Conservation (phyloP, 1,140 invertebrate genomes). For the Leptopilina boulardi region DNA sequence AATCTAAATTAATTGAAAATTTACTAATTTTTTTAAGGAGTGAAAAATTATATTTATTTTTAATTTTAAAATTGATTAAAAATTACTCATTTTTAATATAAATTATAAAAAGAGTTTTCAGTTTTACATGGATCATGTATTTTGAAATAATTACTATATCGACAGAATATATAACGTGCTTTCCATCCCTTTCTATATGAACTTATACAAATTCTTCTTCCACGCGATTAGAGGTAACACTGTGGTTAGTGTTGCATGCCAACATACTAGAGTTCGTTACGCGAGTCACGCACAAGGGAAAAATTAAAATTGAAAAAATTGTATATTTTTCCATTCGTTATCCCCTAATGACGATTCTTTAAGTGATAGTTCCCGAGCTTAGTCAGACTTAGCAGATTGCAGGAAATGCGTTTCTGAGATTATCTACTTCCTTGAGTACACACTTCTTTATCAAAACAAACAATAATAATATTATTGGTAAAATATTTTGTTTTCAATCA, state of each 20-base stretch:
- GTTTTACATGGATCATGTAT: no score
- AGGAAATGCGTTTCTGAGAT: conserved; percentile 8
- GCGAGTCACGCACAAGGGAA: background rate
- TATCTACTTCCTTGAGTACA: background rate
- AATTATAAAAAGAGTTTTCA: no score
- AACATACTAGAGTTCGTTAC: conserved; percentile 12
- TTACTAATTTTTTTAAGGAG: no score
- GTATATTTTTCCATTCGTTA: conserved; percentile 1
- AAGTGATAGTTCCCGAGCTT: conserved; percentile 22
- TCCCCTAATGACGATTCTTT: background rate
- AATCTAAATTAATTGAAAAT: no score
- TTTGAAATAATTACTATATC: background rate
- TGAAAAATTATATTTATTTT: no score
- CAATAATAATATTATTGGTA: background rate
- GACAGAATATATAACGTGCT: background rate
- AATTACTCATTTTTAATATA: no score
- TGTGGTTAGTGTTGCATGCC: background rate
- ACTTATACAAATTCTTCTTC: background rate
- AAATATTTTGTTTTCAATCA: background rate
- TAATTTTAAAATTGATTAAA: no score
- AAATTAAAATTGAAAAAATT: conserved; percentile 7
- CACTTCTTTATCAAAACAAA: background rate
- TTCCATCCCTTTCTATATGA: background rate
- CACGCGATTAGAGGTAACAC: background rate
- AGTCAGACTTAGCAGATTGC: conserved; percentile 8